These are phyloP conservation scores for Beris chalybata DNA, from an alignment of 2,888 invertebrate species.

Conservation along the genomic window DNA sequence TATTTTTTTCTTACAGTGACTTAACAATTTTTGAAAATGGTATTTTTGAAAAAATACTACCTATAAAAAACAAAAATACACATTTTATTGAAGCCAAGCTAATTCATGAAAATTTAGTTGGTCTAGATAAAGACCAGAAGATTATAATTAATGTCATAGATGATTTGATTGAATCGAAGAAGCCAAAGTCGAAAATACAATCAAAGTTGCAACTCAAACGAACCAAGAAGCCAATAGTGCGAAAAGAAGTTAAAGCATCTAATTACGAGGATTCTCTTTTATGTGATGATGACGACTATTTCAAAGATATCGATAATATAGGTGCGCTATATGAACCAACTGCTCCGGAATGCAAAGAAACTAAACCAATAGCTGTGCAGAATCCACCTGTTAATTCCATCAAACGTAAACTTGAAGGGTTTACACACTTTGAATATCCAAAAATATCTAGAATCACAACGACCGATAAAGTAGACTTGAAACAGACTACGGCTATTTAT, in stretches of 20 bases:
- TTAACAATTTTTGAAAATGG: constrained; percentile 56
- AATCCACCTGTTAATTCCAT: background rate
- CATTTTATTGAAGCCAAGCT: constrained; percentile 61
- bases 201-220: constrained; percentile 19
- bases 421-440: constrained; percentile 9
- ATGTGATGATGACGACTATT: constrained; percentile 17
- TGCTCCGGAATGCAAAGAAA: background rate
- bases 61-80: constrained; percentile 54
- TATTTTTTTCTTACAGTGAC: constrained; percentile 45
- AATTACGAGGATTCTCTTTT: background rate
- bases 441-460: constrained; percentile 4
- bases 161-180: constrained; percentile 15
- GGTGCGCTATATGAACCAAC: background rate
- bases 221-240: background rate
- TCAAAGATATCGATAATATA: background rate
- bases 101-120: constrained; percentile 60
- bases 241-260: too few relatives aligned
- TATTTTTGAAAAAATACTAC: constrained; percentile 56
- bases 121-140: constrained; percentile 38
- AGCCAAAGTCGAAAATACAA: constrained; percentile 30
- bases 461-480: background rate
- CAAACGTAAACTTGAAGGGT: constrained; percentile 24
- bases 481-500: too few relatives aligned
- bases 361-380: background rate
- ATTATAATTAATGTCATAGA: constrained; percentile 36